Evolutionary conservation across 2,113 vertebrate genomes (phyloP).

Genomic region (Lepus europaeus): DNA sequence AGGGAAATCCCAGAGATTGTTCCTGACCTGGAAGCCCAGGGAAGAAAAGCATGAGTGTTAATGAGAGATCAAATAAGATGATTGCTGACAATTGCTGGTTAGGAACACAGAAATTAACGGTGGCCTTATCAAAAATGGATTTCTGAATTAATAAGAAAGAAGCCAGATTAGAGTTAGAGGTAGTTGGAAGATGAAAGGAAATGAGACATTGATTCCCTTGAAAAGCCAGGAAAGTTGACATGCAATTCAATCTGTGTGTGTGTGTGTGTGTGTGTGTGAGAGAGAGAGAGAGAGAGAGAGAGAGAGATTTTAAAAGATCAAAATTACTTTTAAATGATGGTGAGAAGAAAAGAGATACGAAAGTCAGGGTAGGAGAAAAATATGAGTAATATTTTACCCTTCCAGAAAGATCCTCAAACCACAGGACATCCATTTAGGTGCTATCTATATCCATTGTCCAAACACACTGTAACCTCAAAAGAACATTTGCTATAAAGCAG

Average conservation of each 20-base stretch:
- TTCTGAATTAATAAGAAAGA: not conserved
- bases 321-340: constrained; percentile 20
- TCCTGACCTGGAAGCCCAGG: not conserved
- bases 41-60: not conserved
- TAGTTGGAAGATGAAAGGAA: not conserved
- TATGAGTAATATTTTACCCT: constrained; percentile 60
- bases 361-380: constrained; percentile 28
- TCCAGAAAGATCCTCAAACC: constrained; percentile 67
- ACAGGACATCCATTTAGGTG: constrained; percentile 66
- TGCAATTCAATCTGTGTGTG: not conserved
- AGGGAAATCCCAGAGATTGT: not conserved
- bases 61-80: constrained; percentile 20
- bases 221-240: not conserved
- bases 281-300: not conserved
- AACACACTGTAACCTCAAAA: constrained; percentile 64
- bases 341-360: constrained; percentile 1
- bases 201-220: not conserved
- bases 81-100: not conserved
- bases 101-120: not conserved
- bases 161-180: not conserved
- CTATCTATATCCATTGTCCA: constrained; percentile 4
- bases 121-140: constrained; percentile 10
- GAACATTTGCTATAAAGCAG: constrained; percentile 46
- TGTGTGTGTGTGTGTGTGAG: not conserved
- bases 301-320: not conserved